These are phyloP conservation scores for Micronycteris hirsuta DNA, from an alignment of 2,113 vertebrate genomes.

Conservation along the genomic window DNA sequence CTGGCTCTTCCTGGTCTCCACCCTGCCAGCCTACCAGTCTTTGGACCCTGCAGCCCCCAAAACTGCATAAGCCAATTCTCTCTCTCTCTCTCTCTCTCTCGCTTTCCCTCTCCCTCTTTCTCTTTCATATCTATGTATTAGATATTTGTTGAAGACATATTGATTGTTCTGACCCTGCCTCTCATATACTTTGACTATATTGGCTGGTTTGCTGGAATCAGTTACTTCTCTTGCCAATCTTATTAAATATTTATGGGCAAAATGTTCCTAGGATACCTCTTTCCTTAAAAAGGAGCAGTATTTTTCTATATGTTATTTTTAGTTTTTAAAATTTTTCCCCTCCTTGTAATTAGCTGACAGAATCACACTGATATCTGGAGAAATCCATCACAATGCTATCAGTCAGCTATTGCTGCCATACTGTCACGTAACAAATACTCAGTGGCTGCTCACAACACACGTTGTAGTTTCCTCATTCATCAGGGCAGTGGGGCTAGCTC, in stretches of 20 bases:
- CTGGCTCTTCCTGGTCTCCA: neutral
- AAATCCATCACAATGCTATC: neutral
- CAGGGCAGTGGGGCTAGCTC: neutral
- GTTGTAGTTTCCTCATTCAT: neutral
- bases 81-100: neutral
- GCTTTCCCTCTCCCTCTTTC: neutral
- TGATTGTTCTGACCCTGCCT: neutral
- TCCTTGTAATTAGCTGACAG: neutral
- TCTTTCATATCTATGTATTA: neutral
- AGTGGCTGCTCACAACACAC: neutral
- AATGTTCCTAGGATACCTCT: neutral
- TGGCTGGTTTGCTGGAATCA: neutral
- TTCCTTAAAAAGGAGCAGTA: neutral
- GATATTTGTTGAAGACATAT: neutral
- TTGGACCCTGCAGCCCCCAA: neutral
- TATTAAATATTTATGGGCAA: neutral
- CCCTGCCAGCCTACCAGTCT: neutral
- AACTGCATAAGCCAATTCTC: neutral
- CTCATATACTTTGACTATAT: neutral
- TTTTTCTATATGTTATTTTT: neutral
- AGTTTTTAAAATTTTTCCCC: neutral
- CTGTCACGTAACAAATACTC: neutral
- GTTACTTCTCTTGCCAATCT: neutral
- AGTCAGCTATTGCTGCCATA: neutral
- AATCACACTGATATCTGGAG: neutral